phyloP scores from a whole-genome alignment of 2,888 invertebrate genomes.

The Schizotus pectinicornis region DNA sequence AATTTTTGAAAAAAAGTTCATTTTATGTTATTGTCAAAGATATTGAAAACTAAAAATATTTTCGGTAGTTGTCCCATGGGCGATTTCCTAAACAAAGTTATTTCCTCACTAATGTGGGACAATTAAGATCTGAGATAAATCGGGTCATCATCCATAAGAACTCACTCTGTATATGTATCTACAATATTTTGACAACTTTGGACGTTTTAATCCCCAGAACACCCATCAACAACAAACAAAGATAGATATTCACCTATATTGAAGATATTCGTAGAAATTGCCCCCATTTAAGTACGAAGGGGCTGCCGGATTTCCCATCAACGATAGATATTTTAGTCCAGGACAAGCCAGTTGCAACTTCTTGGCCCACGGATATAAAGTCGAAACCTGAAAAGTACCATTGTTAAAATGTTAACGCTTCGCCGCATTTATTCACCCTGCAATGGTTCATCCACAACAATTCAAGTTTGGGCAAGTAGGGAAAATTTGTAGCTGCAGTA shows the following conservation, averaged over 20 bases:
- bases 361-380: conserved; percentile 74
- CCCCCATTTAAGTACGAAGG: conserved; percentile 80
- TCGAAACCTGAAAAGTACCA: conserved; percentile 2
- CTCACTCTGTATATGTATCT: too few relatives aligned
- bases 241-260: conserved; percentile 69
- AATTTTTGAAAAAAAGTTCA: too few relatives aligned
- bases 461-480: conserved; percentile 73
- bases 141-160: too few relatives aligned
- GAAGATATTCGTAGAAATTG: conserved; percentile 75
- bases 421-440: conserved; percentile 59
- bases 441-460: conserved; percentile 79
- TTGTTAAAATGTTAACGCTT: not conserved
- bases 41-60: too few relatives aligned
- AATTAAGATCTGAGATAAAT: too few relatives aligned
- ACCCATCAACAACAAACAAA: too few relatives aligned
- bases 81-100: too few relatives aligned
- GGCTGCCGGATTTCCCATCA: conserved; percentile 86
- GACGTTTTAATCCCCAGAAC: too few relatives aligned
- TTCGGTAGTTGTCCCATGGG: too few relatives aligned
- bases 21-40: too few relatives aligned
- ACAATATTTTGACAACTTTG: too few relatives aligned
- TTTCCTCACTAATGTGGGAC: too few relatives aligned
- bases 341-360: conserved; percentile 75
- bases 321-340: conserved; percentile 74
- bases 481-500: conserved; percentile 72